Percentiles rank a stretch among this genome's conserved stretches.
phyloP scores from a whole-genome alignment of 35 echinoderm and acorn worm species.

The Heliocidaris tuberculata region DNA sequence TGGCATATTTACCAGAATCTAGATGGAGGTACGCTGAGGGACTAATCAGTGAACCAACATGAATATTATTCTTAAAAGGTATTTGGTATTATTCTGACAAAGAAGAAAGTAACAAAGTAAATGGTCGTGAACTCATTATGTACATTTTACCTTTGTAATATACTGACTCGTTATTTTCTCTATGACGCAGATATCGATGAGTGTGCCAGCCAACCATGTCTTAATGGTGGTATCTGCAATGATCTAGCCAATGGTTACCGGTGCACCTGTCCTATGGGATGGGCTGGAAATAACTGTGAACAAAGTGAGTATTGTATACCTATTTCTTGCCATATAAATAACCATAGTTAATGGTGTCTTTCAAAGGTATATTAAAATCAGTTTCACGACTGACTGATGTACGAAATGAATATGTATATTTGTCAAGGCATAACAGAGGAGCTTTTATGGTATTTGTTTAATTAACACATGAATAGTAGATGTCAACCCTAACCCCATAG shows the following conservation, averaged over 20 bases:
- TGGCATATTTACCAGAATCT: no score
- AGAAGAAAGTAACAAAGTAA: background rate
- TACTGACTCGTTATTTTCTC: background rate
- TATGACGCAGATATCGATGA: conserved; percentile 61
- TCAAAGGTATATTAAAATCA: background rate
- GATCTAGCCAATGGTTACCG: conserved; percentile 60
- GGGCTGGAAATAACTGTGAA: conserved; percentile 73
- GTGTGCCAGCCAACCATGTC: conserved; percentile 62
- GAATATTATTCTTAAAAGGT: no score
- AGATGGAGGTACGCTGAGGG: no score
- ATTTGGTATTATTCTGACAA: background rate
- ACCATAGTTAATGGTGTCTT: background rate
- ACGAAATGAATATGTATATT: background rate
- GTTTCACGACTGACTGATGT: background rate
- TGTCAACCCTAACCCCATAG: no score
- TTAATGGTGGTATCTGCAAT: conserved; percentile 72
- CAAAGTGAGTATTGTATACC: conserved; percentile 50
- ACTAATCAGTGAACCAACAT: no score
- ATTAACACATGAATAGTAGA: no score
- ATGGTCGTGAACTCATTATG: background rate
- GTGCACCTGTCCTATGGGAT: conserved; percentile 66
- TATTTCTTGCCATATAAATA: background rate
- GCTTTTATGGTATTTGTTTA: no score
- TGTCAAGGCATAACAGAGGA: no score
- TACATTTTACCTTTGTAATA: background rate